Evolutionary conservation across 2,888 invertebrate genomes (phyloP), one percentile per base, ranked within the genome.

Genomic region (Lepidonotus clava): DNA sequence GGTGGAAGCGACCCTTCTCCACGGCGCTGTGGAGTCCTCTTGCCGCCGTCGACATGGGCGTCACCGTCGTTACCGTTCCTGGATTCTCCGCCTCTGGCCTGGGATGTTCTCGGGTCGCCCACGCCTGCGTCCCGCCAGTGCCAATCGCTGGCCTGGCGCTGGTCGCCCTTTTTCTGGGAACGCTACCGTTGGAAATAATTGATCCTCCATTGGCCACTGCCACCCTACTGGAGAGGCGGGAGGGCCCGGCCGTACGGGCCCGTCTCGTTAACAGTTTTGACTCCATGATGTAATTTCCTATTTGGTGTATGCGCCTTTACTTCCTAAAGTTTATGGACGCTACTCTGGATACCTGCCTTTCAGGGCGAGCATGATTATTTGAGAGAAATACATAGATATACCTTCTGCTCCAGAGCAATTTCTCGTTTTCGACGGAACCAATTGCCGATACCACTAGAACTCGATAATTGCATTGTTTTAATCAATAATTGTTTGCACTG

Each of bases 1-100:
- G 61, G 8, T 67, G 84, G 41, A 84, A 67, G 36, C 84, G 61
- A 32, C 84, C 66, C 21, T 66, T 38, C 38, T 61, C 41, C 36
- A 84, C 56, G 61, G 84, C 67, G 32, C 56, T 1, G 53, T 83
- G 83, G 56, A 83, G 36, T 24, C 83, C 51, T 24, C 21, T 41
- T 28, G 80, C 80, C 32, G 46, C 51, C 28, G 46, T 28, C 2
- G 51, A 46, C 0, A 32, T 24, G 2, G 80, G 28, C 8, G 46
- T n/a, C 8, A 46, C 1, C n/a, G 46, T 11, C 2, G 80, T 41
- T 40, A 5, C 4, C 21, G 24, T 28, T 32, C 28, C 24, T 32
- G 61, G 28, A 11, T 24, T 2, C 28, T 28, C 28, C 8, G 46
- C 46, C 46, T 46, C 46, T n/a, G n/a, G n/a, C n/a, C n/a, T n/a